phyloP scores from a whole-genome alignment of 2,113 vertebrate species.

The Terrapene triunguis region DNA sequence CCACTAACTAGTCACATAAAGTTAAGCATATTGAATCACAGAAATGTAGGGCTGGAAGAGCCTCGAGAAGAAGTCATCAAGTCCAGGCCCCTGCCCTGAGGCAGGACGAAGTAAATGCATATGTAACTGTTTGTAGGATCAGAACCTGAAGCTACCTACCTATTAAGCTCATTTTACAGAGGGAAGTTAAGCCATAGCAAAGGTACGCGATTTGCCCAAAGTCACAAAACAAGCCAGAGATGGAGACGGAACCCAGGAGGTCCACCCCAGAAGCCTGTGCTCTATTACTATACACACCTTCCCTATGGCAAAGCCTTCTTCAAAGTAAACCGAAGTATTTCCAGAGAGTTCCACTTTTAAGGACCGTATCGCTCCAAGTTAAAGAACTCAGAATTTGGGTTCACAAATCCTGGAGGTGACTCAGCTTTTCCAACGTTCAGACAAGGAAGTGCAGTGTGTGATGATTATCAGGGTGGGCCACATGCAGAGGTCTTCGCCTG shows the following conservation, averaged over 20 bases:
- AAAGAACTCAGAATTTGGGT: fast-evolving
- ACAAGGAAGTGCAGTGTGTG: fast-evolving
- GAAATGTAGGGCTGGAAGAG: too few species aligned
- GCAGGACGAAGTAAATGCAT: too few species aligned
- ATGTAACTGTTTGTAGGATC: background rate
- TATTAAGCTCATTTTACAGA: background rate
- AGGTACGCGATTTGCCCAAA: fast-evolving
- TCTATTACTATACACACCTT: fast-evolving
- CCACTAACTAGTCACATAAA: background rate
- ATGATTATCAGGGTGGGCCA: background rate
- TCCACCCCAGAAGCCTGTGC: background rate
- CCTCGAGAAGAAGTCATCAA: too few species aligned
- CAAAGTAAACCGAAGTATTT: background rate
- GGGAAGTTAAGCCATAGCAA: background rate
- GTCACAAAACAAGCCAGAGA: background rate
- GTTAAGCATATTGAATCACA: background rate
- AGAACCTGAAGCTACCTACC: background rate
- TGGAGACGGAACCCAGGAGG: background rate
- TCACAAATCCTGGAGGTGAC: background rate
- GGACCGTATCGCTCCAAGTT: fast-evolving
- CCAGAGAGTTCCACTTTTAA: background rate
- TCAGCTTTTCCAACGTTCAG: background rate
- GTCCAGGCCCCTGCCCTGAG: too few species aligned
- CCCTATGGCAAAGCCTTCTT: background rate
- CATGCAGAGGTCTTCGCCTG: too few species aligned